These are phyloP conservation scores for Octodon degus DNA, from an alignment of 2,113 vertebrate genomes.

Conservation along the genomic window DNA sequence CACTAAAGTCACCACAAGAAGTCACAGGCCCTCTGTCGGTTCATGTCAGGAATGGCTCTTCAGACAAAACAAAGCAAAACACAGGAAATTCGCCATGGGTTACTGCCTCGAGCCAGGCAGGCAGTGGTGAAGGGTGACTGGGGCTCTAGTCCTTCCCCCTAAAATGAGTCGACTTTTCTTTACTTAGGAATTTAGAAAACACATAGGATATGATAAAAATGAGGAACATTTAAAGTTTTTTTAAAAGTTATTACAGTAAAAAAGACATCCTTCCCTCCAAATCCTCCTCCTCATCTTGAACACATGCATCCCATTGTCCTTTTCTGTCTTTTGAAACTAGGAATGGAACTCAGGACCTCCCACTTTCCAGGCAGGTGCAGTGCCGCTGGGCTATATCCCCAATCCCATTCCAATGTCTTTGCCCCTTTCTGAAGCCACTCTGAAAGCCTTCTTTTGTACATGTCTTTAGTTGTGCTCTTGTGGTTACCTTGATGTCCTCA, in stretches of 20 bases:
- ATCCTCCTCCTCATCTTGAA: background rate
- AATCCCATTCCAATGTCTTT: background rate
- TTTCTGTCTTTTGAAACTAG: too few relatives aligned
- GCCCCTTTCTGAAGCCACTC: background rate
- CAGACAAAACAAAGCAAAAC: conserved; percentile 42
- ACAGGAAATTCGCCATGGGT: background rate
- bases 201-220: background rate
- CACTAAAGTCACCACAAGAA: background rate
- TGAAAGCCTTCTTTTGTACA: background rate
- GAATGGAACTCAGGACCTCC: too few relatives aligned
- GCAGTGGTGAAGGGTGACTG: background rate
- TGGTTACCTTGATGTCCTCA: background rate
- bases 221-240: background rate
- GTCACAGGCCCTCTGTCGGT: background rate
- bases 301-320: too few relatives aligned
- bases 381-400: too few relatives aligned
- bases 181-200: background rate
- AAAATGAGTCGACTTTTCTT: background rate
- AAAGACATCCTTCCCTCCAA: background rate
- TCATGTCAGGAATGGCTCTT: accelerated
- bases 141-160: background rate
- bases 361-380: too few relatives aligned
- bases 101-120: background rate
- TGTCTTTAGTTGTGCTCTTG: background rate
- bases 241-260: background rate